A percentile compares a stretch with the other conserved stretches of the same genome.
These are phyloP conservation scores for Tetanocera ferruginea DNA, from an alignment of 2,888 invertebrate species.

Conservation along the genomic window DNA sequence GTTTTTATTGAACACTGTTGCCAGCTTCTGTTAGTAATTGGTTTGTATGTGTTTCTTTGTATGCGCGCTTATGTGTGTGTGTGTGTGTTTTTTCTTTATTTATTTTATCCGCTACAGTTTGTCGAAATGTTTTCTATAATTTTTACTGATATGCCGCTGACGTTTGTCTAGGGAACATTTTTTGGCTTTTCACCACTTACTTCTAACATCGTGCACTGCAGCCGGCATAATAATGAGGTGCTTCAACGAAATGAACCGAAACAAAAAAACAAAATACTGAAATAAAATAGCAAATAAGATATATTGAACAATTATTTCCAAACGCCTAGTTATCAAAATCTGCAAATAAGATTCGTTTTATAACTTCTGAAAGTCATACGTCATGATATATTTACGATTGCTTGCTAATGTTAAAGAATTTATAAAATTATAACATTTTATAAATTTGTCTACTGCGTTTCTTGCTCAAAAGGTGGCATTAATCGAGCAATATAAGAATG, in stretches of 20 bases:
- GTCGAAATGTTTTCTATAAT: slow-evolving; percentile 1
- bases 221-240: neutral
- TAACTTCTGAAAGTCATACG: too few species aligned
- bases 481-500: too few species aligned
- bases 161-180: slow-evolving; percentile 15
- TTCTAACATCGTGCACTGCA: neutral
- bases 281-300: too few species aligned
- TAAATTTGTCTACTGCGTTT: too few species aligned
- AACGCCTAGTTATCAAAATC: neutral
- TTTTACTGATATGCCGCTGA: slow-evolving; percentile 14
- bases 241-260: too few species aligned
- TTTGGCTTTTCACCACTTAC: neutral
- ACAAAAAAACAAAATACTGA: too few species aligned
- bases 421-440: too few species aligned
- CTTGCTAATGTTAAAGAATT: too few species aligned
- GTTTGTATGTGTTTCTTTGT: neutral
- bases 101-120: neutral
- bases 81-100: neutral
- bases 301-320: neutral
- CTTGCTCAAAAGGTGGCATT: too few species aligned
- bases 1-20: neutral
- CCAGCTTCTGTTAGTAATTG: neutral
- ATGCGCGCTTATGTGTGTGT: neutral
- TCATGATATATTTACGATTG: too few species aligned
- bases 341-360: too few species aligned